Conservation (phyloP, 1,140 invertebrate genomes). For the Heliconius hewitsoni region DNA sequence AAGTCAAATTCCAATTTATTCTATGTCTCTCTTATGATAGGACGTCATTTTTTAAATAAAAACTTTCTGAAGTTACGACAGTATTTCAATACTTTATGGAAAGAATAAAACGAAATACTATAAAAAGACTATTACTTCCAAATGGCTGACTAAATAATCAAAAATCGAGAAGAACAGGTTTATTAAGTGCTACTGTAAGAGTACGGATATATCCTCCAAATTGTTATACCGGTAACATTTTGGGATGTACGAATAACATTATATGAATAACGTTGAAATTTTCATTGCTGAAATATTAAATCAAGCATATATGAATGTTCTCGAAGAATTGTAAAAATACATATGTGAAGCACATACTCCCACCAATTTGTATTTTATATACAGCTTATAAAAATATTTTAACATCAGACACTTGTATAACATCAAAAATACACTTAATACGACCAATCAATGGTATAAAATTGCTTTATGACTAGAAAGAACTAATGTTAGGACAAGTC, state of each 20-base stretch:
- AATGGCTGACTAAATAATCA: no score
- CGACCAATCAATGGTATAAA: conserved; percentile 50
- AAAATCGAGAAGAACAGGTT: no score
- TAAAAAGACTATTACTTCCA: no score
- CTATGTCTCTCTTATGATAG: neutral
- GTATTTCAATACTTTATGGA: no score
- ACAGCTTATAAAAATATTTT: conserved; percentile 75
- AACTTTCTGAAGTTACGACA: neutral
- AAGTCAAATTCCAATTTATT: neutral
- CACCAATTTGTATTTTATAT: conserved; percentile 43
- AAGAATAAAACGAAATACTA: no score
- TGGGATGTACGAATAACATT: neutral
- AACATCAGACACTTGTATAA: conserved; percentile 70
- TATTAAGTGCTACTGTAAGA: neutral
- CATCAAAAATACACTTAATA: conserved; percentile 70
- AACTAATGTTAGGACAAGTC: conserved; percentile 37
- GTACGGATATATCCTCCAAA: neutral
- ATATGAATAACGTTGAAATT: neutral
- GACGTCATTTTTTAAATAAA: neutral
- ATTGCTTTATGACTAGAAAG: conserved; percentile 39
- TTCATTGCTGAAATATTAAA: neutral
- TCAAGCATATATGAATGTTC: neutral
- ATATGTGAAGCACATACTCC: neutral
- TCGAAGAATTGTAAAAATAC: neutral
- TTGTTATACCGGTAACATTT: neutral